Conservation (phyloP, 2,113 vertebrate species). For the Pollachius pollachius region DNA sequence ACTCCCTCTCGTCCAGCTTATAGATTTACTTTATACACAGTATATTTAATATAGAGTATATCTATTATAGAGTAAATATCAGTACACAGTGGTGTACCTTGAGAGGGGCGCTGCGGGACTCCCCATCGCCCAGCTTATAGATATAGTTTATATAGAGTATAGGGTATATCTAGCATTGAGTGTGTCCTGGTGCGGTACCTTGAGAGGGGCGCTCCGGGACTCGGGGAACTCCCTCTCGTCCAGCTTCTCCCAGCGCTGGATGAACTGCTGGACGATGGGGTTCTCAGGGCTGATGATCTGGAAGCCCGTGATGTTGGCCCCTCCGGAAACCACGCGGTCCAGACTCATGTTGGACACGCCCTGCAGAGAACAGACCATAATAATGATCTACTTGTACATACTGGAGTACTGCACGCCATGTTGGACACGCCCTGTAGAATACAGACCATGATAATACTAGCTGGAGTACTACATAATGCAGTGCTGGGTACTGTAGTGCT, state of each 20-base stretch:
- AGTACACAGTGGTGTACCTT: conserved; percentile 75
- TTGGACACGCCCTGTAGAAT: conserved; percentile 8
- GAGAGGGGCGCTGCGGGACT: conserved; percentile 56
- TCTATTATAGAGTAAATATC: too few relatives aligned
- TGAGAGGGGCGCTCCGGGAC: conserved; percentile 90
- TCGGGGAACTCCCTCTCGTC: conserved; percentile 98
- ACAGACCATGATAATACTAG: too few relatives aligned
- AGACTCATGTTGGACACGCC: conserved; percentile 92
- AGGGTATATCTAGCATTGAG: too few relatives aligned
- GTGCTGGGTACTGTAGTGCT: too few relatives aligned
- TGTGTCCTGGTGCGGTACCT: conserved; percentile 69
- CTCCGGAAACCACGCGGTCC: conserved; percentile 91
- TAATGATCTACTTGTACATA: background rate
- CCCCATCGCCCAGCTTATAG: too few relatives aligned
- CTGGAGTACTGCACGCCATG: conserved; percentile 11
- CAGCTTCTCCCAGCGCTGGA: conserved; percentile 95
- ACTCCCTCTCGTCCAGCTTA: too few relatives aligned
- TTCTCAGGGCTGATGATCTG: conserved; percentile 96
- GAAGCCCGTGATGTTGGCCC: conserved; percentile 95
- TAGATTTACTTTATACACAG: too few relatives aligned
- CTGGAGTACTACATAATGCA: background rate
- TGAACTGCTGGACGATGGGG: conserved; percentile 94
- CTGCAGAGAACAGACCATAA: conserved; percentile 70
- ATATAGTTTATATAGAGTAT: too few relatives aligned
- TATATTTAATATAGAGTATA: too few relatives aligned